These are phyloP conservation scores for Auanema sp. DNA, from an alignment of 2,888 invertebrate genomes.

Conservation along the genomic window DNA sequence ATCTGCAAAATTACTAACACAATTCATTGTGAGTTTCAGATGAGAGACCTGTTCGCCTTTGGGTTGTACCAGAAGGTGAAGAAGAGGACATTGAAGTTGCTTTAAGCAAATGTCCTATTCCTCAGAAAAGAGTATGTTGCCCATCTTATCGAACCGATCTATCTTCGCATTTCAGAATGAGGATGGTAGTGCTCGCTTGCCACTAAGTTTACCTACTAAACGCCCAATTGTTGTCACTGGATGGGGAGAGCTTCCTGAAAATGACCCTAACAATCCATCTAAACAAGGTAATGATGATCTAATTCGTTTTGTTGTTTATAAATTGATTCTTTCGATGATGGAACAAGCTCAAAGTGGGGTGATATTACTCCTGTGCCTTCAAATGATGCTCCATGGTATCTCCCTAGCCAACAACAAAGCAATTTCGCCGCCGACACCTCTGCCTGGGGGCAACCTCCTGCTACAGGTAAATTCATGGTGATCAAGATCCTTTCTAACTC, in stretches of 20 bases:
- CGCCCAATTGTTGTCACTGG: slow-evolving; percentile 47
- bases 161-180: slow-evolving; percentile 22
- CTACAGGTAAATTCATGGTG: slow-evolving; percentile 10
- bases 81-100: slow-evolving; percentile 48
- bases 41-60: slow-evolving; percentile 36
- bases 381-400: slow-evolving; percentile 42
- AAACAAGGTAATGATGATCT: slow-evolving; percentile 22
- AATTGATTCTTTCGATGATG: slow-evolving; percentile 11
- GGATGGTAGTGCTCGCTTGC: slow-evolving; percentile 28
- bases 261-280: slow-evolving; percentile 49
- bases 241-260: slow-evolving; percentile 52
- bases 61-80: slow-evolving; percentile 46
- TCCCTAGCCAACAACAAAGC: slow-evolving; percentile 33
- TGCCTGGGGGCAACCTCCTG: slow-evolving; percentile 34
- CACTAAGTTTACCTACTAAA: slow-evolving; percentile 38
- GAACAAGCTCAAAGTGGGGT: slow-evolving; percentile 31
- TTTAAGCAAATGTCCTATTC: slow-evolving; percentile 45
- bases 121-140: slow-evolving; percentile 35
- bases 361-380: slow-evolving; percentile 27
- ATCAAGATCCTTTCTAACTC: background rate
- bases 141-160: background rate
- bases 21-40: slow-evolving; percentile 19
- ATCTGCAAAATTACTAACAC: background rate
- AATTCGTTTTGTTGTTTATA: too few species aligned
- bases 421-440: slow-evolving; percentile 13